Evolutionary conservation across 1,140 invertebrate genomes (phyloP).

Genomic region (Drosophila equinoxialis): DNA sequence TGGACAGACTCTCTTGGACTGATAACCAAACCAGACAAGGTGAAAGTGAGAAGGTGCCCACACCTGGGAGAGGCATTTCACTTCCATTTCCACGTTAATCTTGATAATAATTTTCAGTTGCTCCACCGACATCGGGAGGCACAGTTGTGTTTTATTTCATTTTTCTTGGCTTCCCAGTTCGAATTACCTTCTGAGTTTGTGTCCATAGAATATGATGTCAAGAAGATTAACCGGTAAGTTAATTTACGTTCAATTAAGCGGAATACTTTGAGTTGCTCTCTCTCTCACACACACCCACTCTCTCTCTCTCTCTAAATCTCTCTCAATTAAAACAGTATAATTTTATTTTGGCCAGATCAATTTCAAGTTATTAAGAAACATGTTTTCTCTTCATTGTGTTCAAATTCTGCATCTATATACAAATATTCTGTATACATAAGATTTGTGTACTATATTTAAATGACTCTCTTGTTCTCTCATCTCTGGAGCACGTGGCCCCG

Average conservation of each 20-base stretch:
- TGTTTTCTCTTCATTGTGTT: no score
- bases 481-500: conserved; percentile 7
- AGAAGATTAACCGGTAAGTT: conserved; percentile 58
- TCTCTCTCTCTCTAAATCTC: no score
- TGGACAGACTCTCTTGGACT: no score
- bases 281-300: no score
- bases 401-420: no score
- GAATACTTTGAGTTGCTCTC: neutral
- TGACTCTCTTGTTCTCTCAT: neutral
- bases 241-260: neutral
- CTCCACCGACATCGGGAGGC: conserved; percentile 1
- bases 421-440: no score
- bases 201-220: conserved; percentile 49
- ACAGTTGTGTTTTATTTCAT: neutral
- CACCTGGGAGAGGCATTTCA: conserved; percentile 2
- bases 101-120: neutral
- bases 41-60: neutral
- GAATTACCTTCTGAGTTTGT: neutral
- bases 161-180: neutral
- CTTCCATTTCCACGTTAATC: neutral
- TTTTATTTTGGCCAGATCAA: no score
- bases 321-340: no score
- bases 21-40: neutral
- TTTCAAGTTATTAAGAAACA: no score
- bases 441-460: no score